Conservation (phyloP, 2,113 vertebrate species). For the Beaufortia kweichowensis region DNA sequence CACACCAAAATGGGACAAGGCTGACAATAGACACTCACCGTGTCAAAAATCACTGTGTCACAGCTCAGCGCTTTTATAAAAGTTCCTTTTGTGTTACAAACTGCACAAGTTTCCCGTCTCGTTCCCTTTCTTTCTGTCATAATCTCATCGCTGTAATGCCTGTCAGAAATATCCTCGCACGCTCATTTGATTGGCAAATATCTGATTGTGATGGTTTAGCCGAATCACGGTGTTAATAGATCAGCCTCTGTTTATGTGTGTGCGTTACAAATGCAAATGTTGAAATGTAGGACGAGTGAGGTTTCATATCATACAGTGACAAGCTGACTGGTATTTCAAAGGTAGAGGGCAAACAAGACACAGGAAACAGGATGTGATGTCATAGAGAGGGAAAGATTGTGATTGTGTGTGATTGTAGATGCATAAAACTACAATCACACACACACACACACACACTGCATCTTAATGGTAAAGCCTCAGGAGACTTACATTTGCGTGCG, state of each 20-base stretch:
- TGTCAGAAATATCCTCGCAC: constrained; percentile 47
- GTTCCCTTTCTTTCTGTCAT: background rate
- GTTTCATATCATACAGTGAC: background rate
- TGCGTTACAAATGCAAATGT: constrained; percentile 33
- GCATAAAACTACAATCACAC: background rate
- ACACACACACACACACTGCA: constrained; percentile 7
- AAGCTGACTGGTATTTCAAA: constrained; percentile 14
- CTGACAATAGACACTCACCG: no score
- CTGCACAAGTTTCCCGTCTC: background rate
- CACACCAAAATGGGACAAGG: no score
- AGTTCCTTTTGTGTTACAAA: background rate
- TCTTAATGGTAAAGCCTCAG: no score
- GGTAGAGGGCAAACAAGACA: background rate
- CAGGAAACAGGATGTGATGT: constrained; percentile 16
- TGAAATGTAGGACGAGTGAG: background rate
- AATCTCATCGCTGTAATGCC: background rate
- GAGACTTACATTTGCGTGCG: no score
- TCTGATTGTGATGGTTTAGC: constrained; percentile 54
- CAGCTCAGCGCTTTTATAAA: background rate
- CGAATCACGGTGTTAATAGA: constrained; percentile 39
- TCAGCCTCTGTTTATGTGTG: constrained; percentile 4
- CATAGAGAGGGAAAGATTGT: background rate
- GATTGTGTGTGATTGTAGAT: no score
- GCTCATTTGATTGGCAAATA: constrained; percentile 64
- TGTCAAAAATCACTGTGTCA: background rate